Conservation (phyloP, 2,888 invertebrate genomes). For the Sphaerolaimus hirsutus region DNA sequence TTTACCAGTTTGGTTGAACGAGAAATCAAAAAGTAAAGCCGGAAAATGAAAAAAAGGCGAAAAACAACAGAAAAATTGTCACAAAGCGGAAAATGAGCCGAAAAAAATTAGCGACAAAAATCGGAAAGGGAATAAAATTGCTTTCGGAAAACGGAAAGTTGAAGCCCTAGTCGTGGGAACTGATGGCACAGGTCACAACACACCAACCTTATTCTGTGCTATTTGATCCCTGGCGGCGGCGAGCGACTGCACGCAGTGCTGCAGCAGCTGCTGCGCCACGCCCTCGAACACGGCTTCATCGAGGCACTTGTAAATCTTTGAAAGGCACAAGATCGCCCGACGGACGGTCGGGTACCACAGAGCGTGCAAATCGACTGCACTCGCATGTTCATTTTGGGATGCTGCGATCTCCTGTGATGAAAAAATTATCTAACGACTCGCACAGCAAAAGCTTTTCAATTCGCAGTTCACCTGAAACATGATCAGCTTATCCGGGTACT, state of each 20-base stretch:
- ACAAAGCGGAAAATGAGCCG: no score
- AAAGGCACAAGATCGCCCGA: conserved; percentile 71
- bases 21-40: no score
- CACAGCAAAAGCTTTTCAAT: no score
- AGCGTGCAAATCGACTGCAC: conserved; percentile 78
- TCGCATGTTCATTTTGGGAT: neutral
- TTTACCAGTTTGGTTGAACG: no score
- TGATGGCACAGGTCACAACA: no score
- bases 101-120: no score
- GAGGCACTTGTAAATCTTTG: conserved; percentile 67
- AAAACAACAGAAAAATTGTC: neutral
- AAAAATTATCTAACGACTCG: no score
- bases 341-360: conserved; percentile 99
- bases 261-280: conserved; percentile 76
- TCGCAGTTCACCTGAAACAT: conserved; percentile 70
- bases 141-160: no score
- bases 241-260: conserved; percentile 69
- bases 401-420: neutral
- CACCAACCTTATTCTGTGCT: conserved; percentile 39
- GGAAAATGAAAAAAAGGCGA: no score
- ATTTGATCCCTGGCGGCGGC: conserved; percentile 56
- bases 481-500: conserved; percentile 83
- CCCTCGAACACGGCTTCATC: conserved; percentile 81
- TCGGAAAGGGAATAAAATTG: no score
- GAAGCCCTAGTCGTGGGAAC: no score